Evolutionary conservation across 1,140 invertebrate genomes (phyloP).

Genomic region (Drosophila oshimai): DNA sequence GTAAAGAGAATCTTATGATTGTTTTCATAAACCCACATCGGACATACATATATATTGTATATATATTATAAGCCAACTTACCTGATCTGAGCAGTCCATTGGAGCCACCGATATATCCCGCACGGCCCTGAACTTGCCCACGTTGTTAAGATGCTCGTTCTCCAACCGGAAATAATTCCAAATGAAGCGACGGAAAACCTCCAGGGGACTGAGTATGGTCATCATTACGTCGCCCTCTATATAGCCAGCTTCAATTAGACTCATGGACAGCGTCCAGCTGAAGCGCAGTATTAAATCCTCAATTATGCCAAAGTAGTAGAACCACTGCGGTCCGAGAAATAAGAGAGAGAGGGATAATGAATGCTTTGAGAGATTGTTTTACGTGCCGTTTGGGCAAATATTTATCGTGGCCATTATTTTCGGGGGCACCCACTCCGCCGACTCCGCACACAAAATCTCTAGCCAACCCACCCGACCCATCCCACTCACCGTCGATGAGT

Average conservation of each 20-base stretch:
- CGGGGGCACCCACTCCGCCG: background rate
- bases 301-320: constrained; percentile 98
- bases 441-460: too few relatives aligned
- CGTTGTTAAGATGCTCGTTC: constrained; percentile 97
- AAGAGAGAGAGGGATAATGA: constrained; percentile 37
- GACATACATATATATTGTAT: too few relatives aligned
- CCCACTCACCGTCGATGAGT: constrained; percentile 86
- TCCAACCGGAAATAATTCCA: constrained; percentile 97
- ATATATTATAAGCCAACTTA: constrained; percentile 1
- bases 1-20: background rate
- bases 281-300: constrained; percentile 97
- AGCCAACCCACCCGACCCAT: background rate
- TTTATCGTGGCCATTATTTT: constrained; percentile 69
- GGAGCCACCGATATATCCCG: constrained; percentile 95
- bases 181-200: constrained; percentile 93
- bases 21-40: too few relatives aligned
- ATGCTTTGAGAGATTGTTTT: constrained; percentile 67
- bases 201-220: constrained; percentile 90
- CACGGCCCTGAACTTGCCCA: constrained; percentile 96
- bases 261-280: constrained; percentile 90
- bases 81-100: constrained; percentile 89
- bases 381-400: constrained; percentile 69
- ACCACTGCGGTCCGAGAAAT: constrained; percentile 84
- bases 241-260: constrained; percentile 89
- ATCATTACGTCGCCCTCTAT: constrained; percentile 90